A percentile compares a stretch with the other conserved stretches of the same genome.
These are phyloP conservation scores for Pogoniulus pusillus DNA, from an alignment of 2,797 vertebrate genomes.

Conservation along the genomic window DNA sequence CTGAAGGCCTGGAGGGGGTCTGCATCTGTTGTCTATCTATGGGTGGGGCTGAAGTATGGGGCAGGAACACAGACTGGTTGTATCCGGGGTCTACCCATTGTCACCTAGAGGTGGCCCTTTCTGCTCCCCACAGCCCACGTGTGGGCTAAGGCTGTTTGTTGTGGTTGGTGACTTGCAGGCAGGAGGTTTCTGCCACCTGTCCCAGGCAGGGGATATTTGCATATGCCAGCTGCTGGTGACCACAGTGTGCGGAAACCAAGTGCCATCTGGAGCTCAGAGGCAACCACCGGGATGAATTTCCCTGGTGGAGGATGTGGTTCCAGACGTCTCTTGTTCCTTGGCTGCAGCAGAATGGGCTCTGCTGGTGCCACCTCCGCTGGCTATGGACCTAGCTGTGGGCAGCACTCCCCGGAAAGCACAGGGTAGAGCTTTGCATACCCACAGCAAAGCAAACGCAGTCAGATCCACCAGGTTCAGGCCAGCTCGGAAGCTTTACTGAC, in stretches of 20 bases:
- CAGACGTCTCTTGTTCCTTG: not conserved
- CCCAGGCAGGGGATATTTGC: not conserved
- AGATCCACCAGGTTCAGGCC: rapidly evolving
- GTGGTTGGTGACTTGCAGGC: not conserved
- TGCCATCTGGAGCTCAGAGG: not conserved
- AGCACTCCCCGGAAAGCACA: not conserved
- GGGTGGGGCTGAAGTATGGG: not conserved
- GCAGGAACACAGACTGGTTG: rapidly evolving
- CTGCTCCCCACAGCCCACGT: rapidly evolving
- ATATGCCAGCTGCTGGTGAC: not conserved
- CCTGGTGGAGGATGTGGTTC: not conserved
- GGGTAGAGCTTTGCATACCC: not conserved
- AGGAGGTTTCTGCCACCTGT: not conserved
- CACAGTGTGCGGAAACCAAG: rapidly evolving
- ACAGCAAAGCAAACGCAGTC: not conserved
- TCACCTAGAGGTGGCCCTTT: not conserved
- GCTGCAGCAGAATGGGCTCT: not conserved
- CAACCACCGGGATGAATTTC: not conserved
- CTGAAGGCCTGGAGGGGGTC: rapidly evolving
- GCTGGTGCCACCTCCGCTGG: not conserved
- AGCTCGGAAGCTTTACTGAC: not conserved
- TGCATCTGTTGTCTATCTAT: not conserved
- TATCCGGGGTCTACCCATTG: rapidly evolving
- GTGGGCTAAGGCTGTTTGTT: not conserved
- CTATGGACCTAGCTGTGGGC: not conserved